Evolutionary conservation across 2,113 vertebrate species (phyloP).

Genomic region (Cricetomys ansorgei): DNA sequence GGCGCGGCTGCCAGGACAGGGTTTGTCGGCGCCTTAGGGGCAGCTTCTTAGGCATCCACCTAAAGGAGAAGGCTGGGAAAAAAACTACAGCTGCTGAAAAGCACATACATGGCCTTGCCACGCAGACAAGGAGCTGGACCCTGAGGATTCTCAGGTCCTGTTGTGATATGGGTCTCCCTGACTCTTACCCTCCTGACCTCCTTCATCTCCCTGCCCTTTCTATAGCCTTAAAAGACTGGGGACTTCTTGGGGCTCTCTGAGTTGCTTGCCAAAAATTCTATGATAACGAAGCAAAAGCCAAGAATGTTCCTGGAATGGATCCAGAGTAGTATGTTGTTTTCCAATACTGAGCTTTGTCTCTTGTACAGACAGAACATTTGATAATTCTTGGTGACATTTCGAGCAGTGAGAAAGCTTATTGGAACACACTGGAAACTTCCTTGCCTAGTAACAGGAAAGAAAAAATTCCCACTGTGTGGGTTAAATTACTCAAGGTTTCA

Average conservation of each 20-base stretch:
- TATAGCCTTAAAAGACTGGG: background rate
- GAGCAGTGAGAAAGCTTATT: background rate
- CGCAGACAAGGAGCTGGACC: background rate
- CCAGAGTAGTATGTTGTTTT: background rate
- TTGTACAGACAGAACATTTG: background rate
- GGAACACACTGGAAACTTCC: background rate
- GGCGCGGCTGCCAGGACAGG: background rate
- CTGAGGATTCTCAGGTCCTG: background rate
- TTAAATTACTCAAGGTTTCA: background rate
- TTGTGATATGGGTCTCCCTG: fast-evolving
- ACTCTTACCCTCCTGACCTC: background rate
- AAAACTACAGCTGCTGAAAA: background rate
- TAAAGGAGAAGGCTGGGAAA: background rate
- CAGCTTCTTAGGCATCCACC: background rate
- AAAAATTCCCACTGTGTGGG: background rate
- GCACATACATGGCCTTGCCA: background rate
- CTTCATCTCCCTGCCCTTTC: background rate
- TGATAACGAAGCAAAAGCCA: background rate
- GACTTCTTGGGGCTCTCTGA: background rate
- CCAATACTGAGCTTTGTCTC: background rate
- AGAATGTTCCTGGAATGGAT: background rate
- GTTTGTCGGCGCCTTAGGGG: background rate
- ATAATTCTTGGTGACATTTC: background rate
- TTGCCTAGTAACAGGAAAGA: background rate
- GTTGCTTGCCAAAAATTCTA: background rate